phyloP scores from a whole-genome alignment of 2,888 invertebrate species.

The Callimorpha dominula region DNA sequence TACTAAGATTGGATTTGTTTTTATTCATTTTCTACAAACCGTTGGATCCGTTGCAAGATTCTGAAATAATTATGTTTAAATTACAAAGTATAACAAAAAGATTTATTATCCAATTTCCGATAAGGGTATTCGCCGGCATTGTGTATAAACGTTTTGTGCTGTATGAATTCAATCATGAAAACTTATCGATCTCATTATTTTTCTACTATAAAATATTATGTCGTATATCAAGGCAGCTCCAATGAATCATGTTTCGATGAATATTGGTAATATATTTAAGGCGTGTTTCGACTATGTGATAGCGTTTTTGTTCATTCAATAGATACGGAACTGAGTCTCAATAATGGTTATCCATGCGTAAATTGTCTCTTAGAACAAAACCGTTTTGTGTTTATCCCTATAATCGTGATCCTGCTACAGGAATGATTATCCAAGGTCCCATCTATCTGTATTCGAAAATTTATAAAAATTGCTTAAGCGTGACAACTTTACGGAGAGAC shows the following conservation, averaged over 20 bases:
- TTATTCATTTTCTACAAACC: conserved; percentile 48
- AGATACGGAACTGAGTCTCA: neutral
- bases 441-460: no score
- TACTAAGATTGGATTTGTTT: no score
- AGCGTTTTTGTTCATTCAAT: conserved; percentile 13
- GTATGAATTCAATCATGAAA: conserved; percentile 43
- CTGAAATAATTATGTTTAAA: conserved; percentile 60
- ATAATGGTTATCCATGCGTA: no score
- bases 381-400: neutral
- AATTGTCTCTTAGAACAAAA: no score
- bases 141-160: conserved; percentile 46
- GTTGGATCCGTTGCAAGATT: conserved; percentile 49
- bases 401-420: neutral
- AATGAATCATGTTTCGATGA: conserved; percentile 43
- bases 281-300: conserved; percentile 28
- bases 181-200: conserved; percentile 60
- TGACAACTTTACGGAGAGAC: neutral
- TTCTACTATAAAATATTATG: conserved; percentile 53
- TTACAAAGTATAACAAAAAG: conserved; percentile 62
- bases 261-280: conserved; percentile 44
- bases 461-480: no score
- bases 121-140: conserved; percentile 32
- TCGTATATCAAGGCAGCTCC: conserved; percentile 42
- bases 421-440: no score
- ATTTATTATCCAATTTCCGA: conserved; percentile 66